These are phyloP conservation scores for Pangasius sanitwongsei DNA, from an alignment of 2,797 vertebrate genomes.

Conservation along the genomic window DNA sequence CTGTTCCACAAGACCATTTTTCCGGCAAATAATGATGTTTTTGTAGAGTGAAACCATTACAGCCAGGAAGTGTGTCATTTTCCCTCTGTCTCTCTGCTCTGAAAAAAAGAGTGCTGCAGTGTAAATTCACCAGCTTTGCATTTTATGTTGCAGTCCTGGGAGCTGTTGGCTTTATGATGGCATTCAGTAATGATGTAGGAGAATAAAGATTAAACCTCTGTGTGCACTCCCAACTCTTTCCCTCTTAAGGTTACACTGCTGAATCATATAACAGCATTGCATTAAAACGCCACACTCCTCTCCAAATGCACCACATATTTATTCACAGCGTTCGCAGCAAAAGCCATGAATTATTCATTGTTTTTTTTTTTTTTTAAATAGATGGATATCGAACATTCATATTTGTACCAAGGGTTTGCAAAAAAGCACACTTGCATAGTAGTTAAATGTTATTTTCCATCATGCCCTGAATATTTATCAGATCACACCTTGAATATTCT, in stretches of 20 bases:
- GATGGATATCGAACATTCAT: not conserved
- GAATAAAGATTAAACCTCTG: slow-evolving; percentile 64
- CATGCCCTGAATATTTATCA: not conserved
- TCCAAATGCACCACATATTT: slow-evolving; percentile 12
- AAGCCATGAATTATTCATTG: slow-evolving; percentile 14
- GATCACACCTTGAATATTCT: slow-evolving; percentile 17
- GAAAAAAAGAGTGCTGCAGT: slow-evolving; percentile 42
- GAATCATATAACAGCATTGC: slow-evolving; percentile 32
- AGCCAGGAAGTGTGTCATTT: slow-evolving; percentile 24
- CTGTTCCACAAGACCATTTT: slow-evolving; percentile 32
- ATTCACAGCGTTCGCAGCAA: slow-evolving; percentile 20
- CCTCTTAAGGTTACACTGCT: slow-evolving; percentile 23
- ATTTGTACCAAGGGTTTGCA: slow-evolving; percentile 6
- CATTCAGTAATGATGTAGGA: slow-evolving; percentile 64
- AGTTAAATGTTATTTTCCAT: slow-evolving; percentile 7
- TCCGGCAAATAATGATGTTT: slow-evolving; percentile 50
- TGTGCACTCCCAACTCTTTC: slow-evolving; percentile 1
- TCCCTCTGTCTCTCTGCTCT: slow-evolving; percentile 25
- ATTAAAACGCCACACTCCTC: slow-evolving; percentile 26
- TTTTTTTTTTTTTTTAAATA: not conserved
- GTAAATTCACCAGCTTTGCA: slow-evolving; percentile 54
- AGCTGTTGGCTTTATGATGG: slow-evolving; percentile 64
- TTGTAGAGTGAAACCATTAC: slow-evolving; percentile 27
- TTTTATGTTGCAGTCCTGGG: slow-evolving; percentile 60
- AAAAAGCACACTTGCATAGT: slow-evolving; percentile 1